Evolutionary conservation across 2,888 invertebrate species (phyloP), one percentile per base, ranked within the genome.

Genomic region (Parnassius smintheus): DNA sequence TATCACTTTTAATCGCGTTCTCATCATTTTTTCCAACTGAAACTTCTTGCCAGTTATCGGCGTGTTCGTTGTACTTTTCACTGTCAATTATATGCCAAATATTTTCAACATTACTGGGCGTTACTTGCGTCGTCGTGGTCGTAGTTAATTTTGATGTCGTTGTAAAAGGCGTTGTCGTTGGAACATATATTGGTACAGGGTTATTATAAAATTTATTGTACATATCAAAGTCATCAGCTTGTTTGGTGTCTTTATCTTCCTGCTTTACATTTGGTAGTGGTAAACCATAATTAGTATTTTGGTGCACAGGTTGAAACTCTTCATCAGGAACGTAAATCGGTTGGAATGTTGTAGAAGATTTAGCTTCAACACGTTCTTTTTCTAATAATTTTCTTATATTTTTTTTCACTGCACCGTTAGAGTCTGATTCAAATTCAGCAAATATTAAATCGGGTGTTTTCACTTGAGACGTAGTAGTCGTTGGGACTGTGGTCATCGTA

Each of bases 21-120:
- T 65, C 66, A 44, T 74, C 71, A 42, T 78, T 74, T 46, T 73
- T 65, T 53, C 70, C 70, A 10, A 86, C 58, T 1, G 79, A 68
- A 55, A 81, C 75, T 75, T 89, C 89, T 67, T 89, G 76, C 91
- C 90, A 89, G 48, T 78, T 76, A 11, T 80, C 82, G 53, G 78
- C 69, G 68, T 80, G 76, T 60, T 87, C 76, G 46, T 85, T 76
- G 49, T 77, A 75, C 74, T 89, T 91, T 69, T 91, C 85, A 57
- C 72, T 86, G 59, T 91, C 89, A 58, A 91, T 91, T 48, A 91
- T 85, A 62, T 91, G 90, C 91, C 91, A 91, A 70, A 91, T 84
- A 68, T 90, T 84, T 73, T 89, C 80, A 9, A 90, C 80, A 59
- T 82, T 82, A 46, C 76, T 71, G n/a, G 79, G 71, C 12, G 72